These are phyloP conservation scores for Dicranocentrus wangi DNA, from an alignment of 2,888 invertebrate species.

Conservation along the genomic window DNA sequence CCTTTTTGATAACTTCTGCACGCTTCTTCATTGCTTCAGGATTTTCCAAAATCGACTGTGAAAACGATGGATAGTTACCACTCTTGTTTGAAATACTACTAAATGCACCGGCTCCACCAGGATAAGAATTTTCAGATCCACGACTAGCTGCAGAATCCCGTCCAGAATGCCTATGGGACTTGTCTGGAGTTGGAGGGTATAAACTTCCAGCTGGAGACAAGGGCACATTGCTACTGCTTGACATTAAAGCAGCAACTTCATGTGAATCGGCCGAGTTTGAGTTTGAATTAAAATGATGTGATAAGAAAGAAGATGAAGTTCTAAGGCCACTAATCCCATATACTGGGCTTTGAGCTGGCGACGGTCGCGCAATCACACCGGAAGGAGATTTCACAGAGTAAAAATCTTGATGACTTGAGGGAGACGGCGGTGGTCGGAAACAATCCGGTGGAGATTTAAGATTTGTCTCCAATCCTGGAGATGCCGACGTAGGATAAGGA, in stretches of 20 bases:
- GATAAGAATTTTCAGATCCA: conserved; percentile 29
- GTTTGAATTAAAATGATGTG: conserved; percentile 56
- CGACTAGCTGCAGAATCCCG: conserved; percentile 14
- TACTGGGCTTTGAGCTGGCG: conserved; percentile 58
- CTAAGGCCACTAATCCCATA: conserved; percentile 10
- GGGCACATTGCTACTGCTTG: background rate
- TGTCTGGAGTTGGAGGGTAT: conserved; percentile 27
- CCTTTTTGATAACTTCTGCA: conserved; percentile 48
- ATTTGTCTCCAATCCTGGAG: conserved; percentile 6
- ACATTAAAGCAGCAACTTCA: conserved; percentile 53
- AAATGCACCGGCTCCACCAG: conserved; percentile 39
- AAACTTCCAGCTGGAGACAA: background rate
- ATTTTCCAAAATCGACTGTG: conserved; percentile 44
- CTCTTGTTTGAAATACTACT: conserved; percentile 35
- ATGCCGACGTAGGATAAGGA: background rate
- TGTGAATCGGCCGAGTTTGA: conserved; percentile 61
- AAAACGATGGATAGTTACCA: conserved; percentile 21
- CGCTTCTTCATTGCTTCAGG: conserved; percentile 42
- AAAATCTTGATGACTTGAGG: conserved; percentile 32
- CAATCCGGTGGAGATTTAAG: conserved; percentile 32
- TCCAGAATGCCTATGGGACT: conserved; percentile 26
- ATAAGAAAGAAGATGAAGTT: conserved; percentile 37
- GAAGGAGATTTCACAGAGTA: conserved; percentile 35
- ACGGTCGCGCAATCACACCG: conserved; percentile 34
- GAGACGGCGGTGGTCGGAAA: conserved; percentile 44